Conservation (phyloP, 2,888 invertebrate genomes). For the Baccha elongata region DNA sequence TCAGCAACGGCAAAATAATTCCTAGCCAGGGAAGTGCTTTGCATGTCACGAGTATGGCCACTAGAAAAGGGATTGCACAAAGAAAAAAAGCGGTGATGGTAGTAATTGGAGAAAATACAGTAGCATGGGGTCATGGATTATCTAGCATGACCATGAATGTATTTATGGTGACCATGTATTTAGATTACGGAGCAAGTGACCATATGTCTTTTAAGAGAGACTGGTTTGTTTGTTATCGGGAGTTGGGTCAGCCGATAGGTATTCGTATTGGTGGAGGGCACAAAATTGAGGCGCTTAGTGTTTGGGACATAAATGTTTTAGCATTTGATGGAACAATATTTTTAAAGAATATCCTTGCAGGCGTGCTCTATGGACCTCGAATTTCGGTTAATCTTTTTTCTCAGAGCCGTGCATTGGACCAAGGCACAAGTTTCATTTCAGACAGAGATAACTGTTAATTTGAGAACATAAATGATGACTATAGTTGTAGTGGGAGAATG, state of each 20-base stretch:
- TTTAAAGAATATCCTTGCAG: too few relatives aligned
- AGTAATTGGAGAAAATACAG: background rate
- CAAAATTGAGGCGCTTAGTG: constrained; percentile 21
- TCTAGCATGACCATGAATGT: background rate
- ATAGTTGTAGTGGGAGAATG: background rate
- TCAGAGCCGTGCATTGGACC: background rate
- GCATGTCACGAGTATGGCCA: constrained; percentile 60
- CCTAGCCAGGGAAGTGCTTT: constrained; percentile 48
- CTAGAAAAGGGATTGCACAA: constrained; percentile 57
- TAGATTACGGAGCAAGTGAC: constrained; percentile 57
- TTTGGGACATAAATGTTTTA: constrained; percentile 52
- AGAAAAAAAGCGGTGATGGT: background rate
- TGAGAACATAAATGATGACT: constrained; percentile 1
- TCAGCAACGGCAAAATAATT: background rate
- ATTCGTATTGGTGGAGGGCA: constrained; percentile 29
- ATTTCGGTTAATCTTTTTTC: background rate
- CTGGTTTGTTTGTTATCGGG: background rate
- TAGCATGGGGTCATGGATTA: background rate
- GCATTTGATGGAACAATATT: constrained; percentile 1
- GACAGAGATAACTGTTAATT: constrained; percentile 2
- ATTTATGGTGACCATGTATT: constrained; percentile 37
- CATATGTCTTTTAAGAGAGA: constrained; percentile 39
- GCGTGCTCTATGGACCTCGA: background rate
- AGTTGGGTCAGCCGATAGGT: background rate
- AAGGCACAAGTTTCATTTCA: constrained; percentile 5